Percentiles rank a stretch among this genome's conserved stretches.
phyloP scores from a whole-genome alignment of 2,888 invertebrate genomes.

The Limulus polyphemus region DNA sequence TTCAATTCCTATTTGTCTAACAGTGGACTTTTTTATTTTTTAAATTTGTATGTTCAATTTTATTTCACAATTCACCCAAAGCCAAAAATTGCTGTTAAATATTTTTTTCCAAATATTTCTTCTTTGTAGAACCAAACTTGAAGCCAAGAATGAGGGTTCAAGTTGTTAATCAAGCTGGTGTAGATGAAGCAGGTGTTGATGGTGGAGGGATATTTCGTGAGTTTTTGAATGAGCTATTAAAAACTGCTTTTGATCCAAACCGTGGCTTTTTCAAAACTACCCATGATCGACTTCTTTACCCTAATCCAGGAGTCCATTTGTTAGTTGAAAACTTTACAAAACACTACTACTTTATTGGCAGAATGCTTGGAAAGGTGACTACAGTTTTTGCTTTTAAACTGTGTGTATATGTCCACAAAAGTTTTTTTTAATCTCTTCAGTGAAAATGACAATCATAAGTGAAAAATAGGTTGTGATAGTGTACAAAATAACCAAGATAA shows the following conservation, averaged over 20 bases:
- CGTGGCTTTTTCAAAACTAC: slow-evolving; percentile 82
- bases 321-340: slow-evolving; percentile 71
- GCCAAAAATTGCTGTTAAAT: slow-evolving; percentile 20
- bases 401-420: too few relatives aligned
- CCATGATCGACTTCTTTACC: slow-evolving; percentile 84
- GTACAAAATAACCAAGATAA: too few relatives aligned
- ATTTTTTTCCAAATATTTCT: neutral
- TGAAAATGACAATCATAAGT: too few relatives aligned
- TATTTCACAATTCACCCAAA: neutral
- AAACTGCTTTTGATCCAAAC: slow-evolving; percentile 92
- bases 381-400: too few relatives aligned
- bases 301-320: slow-evolving; percentile 81
- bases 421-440: too few relatives aligned
- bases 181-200: slow-evolving; percentile 92
- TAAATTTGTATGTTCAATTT: slow-evolving; percentile 6
- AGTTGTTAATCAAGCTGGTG: slow-evolving; percentile 74
- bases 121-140: slow-evolving; percentile 65
- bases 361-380: slow-evolving; percentile 74
- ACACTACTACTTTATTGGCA: slow-evolving; percentile 88
- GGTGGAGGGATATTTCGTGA: slow-evolving; percentile 95
- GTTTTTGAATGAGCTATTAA: slow-evolving; percentile 81
- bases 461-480: too few relatives aligned
- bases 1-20: too few relatives aligned
- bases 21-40: too few relatives aligned
- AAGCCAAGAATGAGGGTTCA: slow-evolving; percentile 74